Conservation (phyloP, 2,888 invertebrate genomes). For the Hydrotaea diabolus region DNA sequence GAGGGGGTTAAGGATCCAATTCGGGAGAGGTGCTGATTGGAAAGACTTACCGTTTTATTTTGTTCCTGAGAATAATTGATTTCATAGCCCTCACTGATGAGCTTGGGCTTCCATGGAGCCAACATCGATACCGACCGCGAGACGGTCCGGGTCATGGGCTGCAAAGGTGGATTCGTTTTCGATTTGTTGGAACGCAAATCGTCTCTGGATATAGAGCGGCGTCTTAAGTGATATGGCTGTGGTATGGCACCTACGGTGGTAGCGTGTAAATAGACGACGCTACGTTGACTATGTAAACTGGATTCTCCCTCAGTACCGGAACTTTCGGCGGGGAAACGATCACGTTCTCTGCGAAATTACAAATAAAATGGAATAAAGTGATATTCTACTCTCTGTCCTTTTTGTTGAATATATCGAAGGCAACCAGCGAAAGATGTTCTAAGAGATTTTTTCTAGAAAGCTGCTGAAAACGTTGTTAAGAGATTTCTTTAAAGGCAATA, state of each 20-base stretch:
- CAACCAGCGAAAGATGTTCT: too few relatives aligned
- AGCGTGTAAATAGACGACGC: constrained; percentile 91
- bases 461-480: too few relatives aligned
- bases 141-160: constrained; percentile 85
- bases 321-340: constrained; percentile 80
- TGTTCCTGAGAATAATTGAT: constrained; percentile 88
- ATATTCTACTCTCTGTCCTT: not conserved
- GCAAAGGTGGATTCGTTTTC: constrained; percentile 73
- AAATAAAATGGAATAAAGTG: not conserved
- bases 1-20: not conserved
- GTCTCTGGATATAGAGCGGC: constrained; percentile 87
- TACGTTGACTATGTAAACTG: constrained; percentile 90
- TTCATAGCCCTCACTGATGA: constrained; percentile 87
- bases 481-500: too few relatives aligned
- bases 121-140: constrained; percentile 91
- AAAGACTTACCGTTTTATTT: constrained; percentile 74
- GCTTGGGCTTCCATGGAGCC: constrained; percentile 91
- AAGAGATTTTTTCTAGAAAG: too few relatives aligned
- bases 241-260: constrained; percentile 94
- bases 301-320: constrained; percentile 88
- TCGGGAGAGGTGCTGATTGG: not conserved
- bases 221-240: constrained; percentile 85
- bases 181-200: constrained; percentile 85
- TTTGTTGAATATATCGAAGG: too few relatives aligned
- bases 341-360: constrained; percentile 74